Evolutionary conservation across 2,113 vertebrate genomes (phyloP).

Genomic region (Ameiurus melas): DNA sequence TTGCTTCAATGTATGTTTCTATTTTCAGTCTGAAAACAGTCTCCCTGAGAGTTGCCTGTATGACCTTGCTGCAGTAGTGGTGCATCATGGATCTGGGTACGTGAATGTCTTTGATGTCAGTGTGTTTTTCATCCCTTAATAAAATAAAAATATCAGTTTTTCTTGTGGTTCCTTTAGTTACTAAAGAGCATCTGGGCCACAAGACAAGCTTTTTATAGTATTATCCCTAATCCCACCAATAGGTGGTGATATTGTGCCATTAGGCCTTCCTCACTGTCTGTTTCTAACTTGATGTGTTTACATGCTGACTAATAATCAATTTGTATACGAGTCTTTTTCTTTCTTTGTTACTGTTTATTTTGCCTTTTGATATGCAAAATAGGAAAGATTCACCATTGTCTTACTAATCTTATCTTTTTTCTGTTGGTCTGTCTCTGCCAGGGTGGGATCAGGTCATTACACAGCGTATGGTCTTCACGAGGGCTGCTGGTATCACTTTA

Average conservation of each 20-base stretch:
- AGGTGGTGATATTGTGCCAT: conserved; percentile 55
- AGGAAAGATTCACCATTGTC: conserved; percentile 8
- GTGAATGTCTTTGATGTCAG: conserved; percentile 55
- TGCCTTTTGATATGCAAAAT: background rate
- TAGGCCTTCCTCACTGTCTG: no score
- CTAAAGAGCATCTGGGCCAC: background rate
- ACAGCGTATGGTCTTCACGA: conserved; percentile 90
- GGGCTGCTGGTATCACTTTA: conserved; percentile 96
- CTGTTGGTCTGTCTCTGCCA: conserved; percentile 57
- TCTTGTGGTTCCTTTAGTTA: background rate
- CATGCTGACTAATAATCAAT: background rate
- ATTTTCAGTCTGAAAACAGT: conserved; percentile 83
- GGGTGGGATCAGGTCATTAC: conserved; percentile 96
- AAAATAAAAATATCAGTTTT: background rate
- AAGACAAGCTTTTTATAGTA: background rate
- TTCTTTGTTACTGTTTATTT: background rate
- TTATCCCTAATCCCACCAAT: conserved; percentile 51
- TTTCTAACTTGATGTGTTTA: background rate
- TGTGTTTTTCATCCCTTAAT: background rate
- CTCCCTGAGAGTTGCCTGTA: conserved; percentile 87
- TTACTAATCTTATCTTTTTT: conserved; percentile 11
- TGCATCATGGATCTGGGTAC: conserved; percentile 98
- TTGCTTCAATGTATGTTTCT: background rate
- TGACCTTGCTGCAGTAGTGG: conserved; percentile 91
- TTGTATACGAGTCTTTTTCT: background rate